Conservation (phyloP, 2,113 vertebrate species). For the Dasyprocta punctata region DNA sequence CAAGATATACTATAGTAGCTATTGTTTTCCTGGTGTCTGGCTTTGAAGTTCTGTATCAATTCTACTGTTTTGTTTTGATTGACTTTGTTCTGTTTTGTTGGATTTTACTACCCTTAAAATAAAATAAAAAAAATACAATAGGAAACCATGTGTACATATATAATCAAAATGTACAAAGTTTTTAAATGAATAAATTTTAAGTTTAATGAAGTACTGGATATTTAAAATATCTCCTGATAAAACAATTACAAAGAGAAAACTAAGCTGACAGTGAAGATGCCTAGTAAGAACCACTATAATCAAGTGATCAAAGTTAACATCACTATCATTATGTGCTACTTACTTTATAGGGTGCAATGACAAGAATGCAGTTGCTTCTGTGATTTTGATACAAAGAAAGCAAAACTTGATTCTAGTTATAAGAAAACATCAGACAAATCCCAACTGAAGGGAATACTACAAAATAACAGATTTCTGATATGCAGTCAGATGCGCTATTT, state of each 20-base stretch:
- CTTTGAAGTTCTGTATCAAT: too few species aligned
- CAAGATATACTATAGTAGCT: too few species aligned
- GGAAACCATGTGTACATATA: too few species aligned
- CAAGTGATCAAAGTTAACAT: background rate
- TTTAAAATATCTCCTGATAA: conserved; percentile 14
- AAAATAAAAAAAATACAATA: too few species aligned
- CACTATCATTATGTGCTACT: background rate
- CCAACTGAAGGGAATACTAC: background rate
- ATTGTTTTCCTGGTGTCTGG: too few species aligned
- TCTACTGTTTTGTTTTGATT: too few species aligned
- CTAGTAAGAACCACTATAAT: background rate
- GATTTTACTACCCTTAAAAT: too few species aligned
- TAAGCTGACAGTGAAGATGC: background rate
- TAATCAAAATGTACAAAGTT: background rate
- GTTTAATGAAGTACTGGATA: background rate
- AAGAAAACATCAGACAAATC: background rate
- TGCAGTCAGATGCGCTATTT: background rate
- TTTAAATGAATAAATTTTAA: background rate
- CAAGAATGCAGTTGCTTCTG: background rate
- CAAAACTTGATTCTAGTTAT: background rate
- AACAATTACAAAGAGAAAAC: background rate
- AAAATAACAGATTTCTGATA: background rate
- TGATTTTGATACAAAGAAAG: background rate
- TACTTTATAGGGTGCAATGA: background rate
- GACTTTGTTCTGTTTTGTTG: too few species aligned